A percentile compares a stretch with the other conserved stretches of the same genome.
Evolutionary conservation across 1,140 invertebrate genomes (phyloP).

Genomic region (Zaprionus ghesquierei): DNA sequence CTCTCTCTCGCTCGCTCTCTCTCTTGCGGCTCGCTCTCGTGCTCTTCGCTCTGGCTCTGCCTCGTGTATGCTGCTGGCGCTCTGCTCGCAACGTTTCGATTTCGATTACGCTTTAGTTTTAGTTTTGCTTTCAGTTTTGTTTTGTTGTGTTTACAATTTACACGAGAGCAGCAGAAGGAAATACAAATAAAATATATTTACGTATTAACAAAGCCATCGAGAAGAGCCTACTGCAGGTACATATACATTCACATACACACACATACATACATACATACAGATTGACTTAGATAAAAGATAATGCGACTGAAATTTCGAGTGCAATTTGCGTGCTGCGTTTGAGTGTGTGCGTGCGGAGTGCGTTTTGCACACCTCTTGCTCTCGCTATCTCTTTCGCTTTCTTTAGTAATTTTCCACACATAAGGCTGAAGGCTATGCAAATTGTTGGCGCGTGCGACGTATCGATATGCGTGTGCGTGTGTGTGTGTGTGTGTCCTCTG

Average conservation of each 20-base stretch:
- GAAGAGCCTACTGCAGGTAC: slow-evolving; percentile 1
- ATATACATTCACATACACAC: no score
- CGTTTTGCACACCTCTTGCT: background rate
- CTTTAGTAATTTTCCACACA: slow-evolving; percentile 38
- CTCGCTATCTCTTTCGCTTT: background rate
- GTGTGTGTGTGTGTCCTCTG: slow-evolving; percentile 3
- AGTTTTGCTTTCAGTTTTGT: slow-evolving; percentile 35
- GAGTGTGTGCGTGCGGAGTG: background rate
- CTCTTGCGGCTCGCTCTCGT: background rate
- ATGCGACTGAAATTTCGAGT: background rate
- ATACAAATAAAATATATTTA: background rate
- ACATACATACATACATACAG: no score
- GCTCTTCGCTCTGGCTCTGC: background rate
- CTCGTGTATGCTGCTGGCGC: background rate
- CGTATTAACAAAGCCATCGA: background rate
- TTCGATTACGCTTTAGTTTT: slow-evolving; percentile 11
- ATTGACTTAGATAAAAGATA: background rate
- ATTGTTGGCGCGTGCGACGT: slow-evolving; percentile 32
- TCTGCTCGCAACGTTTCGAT: background rate
- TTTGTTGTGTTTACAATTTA: slow-evolving; percentile 31
- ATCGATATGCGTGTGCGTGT: background rate
- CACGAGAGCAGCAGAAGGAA: background rate
- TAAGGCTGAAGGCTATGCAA: slow-evolving; percentile 24
- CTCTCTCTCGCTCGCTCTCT: background rate
- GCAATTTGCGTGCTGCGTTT: background rate